These are phyloP conservation scores for Hydrotaea diabolus DNA, from an alignment of 2,888 invertebrate genomes.

Conservation along the genomic window DNA sequence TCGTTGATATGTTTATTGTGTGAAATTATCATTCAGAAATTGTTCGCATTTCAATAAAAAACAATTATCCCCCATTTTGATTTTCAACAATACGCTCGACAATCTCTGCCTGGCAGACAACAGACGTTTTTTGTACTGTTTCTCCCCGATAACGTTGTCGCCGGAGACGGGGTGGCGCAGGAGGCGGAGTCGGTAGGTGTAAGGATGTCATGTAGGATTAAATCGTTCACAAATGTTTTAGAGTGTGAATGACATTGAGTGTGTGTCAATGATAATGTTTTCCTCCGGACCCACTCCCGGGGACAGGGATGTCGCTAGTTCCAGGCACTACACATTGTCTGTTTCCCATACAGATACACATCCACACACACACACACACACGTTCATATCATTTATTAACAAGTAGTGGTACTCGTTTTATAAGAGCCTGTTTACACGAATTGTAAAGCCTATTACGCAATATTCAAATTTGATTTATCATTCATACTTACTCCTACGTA, in stretches of 20 bases:
- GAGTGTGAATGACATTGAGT: slow-evolving; percentile 66
- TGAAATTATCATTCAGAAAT: slow-evolving; percentile 39
- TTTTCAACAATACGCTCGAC: slow-evolving; percentile 37
- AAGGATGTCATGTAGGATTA: slow-evolving; percentile 43
- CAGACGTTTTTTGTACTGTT: slow-evolving; percentile 32
- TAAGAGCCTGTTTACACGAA: slow-evolving; percentile 49
- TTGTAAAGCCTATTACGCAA: slow-evolving; percentile 6
- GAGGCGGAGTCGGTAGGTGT: slow-evolving; percentile 6
- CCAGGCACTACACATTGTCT: neutral
- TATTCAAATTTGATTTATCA: slow-evolving; percentile 26
- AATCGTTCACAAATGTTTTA: slow-evolving; percentile 52
- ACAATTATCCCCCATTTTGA: slow-evolving; percentile 36
- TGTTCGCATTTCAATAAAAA: slow-evolving; percentile 43
- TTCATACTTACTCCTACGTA: neutral
- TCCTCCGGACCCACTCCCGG: neutral
- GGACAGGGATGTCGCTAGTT: neutral
- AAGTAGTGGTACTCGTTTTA: slow-evolving; percentile 29
- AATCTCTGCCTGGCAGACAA: slow-evolving; percentile 32
- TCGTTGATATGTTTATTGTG: slow-evolving; percentile 35
- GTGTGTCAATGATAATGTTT: slow-evolving; percentile 63
- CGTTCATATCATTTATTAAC: slow-evolving; percentile 35
- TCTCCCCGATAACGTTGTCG: neutral
- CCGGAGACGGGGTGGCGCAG: neutral
- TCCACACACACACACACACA: neutral
- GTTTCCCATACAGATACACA: slow-evolving; percentile 7